Evolutionary conservation across 2,888 invertebrate species (phyloP).

Genomic region (Electrophaes corylata): DNA sequence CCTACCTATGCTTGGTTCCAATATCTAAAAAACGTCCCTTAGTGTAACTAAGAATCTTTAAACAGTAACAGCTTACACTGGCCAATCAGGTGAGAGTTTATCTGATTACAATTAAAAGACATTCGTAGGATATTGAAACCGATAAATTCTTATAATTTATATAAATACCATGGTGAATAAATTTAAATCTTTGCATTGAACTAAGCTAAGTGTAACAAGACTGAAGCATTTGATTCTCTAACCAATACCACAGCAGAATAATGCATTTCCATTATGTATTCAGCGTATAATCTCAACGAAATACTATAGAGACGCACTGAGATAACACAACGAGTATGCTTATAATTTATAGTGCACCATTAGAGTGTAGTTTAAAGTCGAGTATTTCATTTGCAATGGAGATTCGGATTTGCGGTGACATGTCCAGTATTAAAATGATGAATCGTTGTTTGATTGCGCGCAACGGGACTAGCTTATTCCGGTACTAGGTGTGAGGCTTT

Average conservation of each 20-base stretch:
- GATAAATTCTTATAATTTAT: no score
- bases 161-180: no score
- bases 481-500: slow-evolving; percentile 24
- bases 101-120: no score
- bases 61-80: no score
- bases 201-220: slow-evolving; percentile 6
- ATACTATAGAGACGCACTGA: slow-evolving; percentile 70
- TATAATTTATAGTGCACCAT: slow-evolving; percentile 78
- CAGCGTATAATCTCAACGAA: slow-evolving; percentile 75
- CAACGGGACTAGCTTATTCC: slow-evolving; percentile 35
- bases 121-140: no score
- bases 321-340: slow-evolving; percentile 74
- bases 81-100: no score
- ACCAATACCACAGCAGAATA: slow-evolving; percentile 53
- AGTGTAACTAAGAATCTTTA: no score
- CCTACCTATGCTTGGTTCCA: no score
- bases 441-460: slow-evolving; percentile 74
- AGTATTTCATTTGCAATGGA: slow-evolving; percentile 80
- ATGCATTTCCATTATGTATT: slow-evolving; percentile 73
- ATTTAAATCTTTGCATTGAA: no score
- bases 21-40: no score
- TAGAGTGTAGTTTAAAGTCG: slow-evolving; percentile 68
- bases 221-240: slow-evolving; percentile 21
- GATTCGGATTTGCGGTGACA: slow-evolving; percentile 79
- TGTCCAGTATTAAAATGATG: slow-evolving; percentile 81